Base-by-base conservation (phyloP, 2,888 invertebrate genomes). In the Zelleria hepariella region DNA sequence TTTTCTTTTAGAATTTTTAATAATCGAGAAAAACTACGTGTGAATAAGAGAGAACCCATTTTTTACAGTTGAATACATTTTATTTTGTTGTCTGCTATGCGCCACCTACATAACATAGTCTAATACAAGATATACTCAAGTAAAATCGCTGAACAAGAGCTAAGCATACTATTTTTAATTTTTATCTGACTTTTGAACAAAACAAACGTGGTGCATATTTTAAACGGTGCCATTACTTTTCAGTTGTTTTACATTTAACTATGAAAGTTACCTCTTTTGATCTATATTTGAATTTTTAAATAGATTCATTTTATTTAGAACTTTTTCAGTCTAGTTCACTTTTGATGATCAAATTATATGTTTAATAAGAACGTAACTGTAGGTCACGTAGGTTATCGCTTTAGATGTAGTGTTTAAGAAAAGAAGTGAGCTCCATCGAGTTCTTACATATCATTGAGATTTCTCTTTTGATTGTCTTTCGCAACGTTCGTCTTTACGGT, bases 381-480 rank as follows among this genome's bases (percentile, higher is more conserved):
- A 48, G 47, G 57, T 48, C 23, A 24, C 18, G 76, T 86, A 85
- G 83, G 73, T 67, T 81, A 82, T 80, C 74, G 87, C 88, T 86
- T 86, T 86, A 84, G 82, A 79, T 71, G 81, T 87, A 88, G 87
- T 72, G 65, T 78, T 61, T 84, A 84, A 83, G 79, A 65, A 69
- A 75, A 78, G 83, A 84, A 84, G 73, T 76, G 83, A 80, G 77
- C 86, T 86, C 84, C 77, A 68, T 77, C 74, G 86, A 86, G 87
- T 86, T 85, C 82, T 84, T 76, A 88, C 87, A 88, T 88, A 88
- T 88, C 87, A 88, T 81, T 85, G 83, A 86, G 84, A 84, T 85
- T 85, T 87, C 86, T 87, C 87, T 86, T 82, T 77, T 81, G 83
- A 82, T 80, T 80, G 82, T 57, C 27, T 59, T 62, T 72, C 78